Conservation (phyloP, 2,888 invertebrate genomes). For the Pomacea canaliculata region DNA sequence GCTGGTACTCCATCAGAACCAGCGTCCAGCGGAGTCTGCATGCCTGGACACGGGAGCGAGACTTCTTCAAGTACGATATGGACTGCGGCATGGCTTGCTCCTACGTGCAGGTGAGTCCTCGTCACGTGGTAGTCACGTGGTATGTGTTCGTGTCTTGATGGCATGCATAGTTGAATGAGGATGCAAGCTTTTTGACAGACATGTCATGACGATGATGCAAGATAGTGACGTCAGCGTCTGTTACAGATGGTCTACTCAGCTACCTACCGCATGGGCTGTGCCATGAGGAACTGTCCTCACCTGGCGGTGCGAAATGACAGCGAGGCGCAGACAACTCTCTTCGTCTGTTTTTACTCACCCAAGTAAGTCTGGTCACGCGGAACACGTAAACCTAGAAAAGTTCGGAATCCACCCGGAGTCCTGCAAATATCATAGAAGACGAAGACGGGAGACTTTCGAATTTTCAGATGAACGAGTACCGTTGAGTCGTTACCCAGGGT, state of each 20-base stretch:
- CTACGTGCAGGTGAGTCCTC: conserved; percentile 9
- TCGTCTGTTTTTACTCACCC: conserved; percentile 42
- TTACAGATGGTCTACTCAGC: conserved; percentile 39
- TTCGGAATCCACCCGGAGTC: no score
- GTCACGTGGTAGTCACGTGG: neutral
- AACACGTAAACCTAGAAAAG: no score
- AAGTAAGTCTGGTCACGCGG: conserved; percentile 21
- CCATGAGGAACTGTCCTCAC: conserved; percentile 33
- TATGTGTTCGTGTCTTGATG: neutral
- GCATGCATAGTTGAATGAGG: neutral
- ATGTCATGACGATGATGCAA: neutral
- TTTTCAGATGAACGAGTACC: no score
- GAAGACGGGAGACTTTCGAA: no score
- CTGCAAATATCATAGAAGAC: no score
- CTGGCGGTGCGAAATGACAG: conserved; percentile 11
- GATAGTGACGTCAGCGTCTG: neutral
- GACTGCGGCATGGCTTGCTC: conserved; percentile 38
- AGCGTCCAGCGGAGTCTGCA: conserved; percentile 28
- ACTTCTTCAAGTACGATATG: conserved; percentile 32
- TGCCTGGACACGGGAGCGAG: conserved; percentile 34
- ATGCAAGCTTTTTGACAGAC: no score
- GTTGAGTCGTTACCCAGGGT: no score
- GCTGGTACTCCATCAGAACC: conserved; percentile 17
- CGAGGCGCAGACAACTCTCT: conserved; percentile 30
- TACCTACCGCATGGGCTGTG: conserved; percentile 38